phyloP scores from a whole-genome alignment of 2,797 vertebrate genomes.

The Bradypodion pumilum region DNA sequence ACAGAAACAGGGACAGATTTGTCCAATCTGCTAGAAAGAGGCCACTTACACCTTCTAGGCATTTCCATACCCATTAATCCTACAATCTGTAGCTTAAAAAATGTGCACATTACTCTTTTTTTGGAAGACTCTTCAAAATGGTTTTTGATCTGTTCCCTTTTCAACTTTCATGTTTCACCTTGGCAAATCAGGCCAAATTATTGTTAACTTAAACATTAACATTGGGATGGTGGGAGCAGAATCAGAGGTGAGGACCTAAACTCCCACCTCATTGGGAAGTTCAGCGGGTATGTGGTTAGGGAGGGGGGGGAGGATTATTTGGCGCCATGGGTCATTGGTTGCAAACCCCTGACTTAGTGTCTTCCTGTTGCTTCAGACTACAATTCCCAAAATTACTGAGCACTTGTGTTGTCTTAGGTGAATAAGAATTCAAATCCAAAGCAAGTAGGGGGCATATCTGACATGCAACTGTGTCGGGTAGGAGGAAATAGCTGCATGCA shows the following conservation, averaged over 20 bases:
- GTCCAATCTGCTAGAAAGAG: conserved; percentile 65
- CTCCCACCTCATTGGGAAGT: not conserved
- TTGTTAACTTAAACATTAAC: not conserved
- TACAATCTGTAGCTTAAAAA: conserved; percentile 9
- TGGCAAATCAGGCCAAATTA: not conserved
- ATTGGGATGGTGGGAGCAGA: not conserved
- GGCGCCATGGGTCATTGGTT: too few relatives aligned
- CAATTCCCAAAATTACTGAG: not conserved
- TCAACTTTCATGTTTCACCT: not conserved
- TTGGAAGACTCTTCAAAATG: not conserved
- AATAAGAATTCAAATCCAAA: not conserved
- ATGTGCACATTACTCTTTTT: not conserved
- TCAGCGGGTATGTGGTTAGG: too few relatives aligned
- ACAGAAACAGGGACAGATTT: conserved; percentile 22
- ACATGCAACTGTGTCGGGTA: not conserved
- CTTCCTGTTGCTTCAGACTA: not conserved
- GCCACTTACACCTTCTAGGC: conserved; percentile 58
- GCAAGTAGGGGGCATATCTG: not conserved
- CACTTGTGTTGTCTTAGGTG: not conserved
- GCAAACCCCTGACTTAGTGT: not conserved
- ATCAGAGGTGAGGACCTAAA: not conserved
- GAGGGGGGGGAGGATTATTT: too few relatives aligned
- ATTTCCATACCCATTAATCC: not conserved
- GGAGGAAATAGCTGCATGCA: too few relatives aligned
- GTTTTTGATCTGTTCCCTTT: not conserved